A percentile compares a stretch with the other conserved stretches of the same genome.
Evolutionary conservation across 2,113 vertebrate genomes (phyloP).

Genomic region (Trematocara variabile): DNA sequence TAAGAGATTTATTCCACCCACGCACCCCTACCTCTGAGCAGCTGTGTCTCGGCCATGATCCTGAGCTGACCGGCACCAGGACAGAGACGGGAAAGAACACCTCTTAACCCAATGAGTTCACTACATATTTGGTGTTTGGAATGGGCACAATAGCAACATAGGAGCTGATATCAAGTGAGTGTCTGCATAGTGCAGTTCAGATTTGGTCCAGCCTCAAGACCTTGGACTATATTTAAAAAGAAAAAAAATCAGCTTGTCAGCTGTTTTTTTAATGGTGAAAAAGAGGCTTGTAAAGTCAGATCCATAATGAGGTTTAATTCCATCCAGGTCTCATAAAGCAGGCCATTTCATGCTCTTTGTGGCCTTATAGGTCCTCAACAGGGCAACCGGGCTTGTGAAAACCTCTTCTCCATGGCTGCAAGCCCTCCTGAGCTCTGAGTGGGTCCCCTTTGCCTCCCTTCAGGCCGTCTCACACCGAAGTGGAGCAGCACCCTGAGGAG

Average conservation of each 20-base stretch:
- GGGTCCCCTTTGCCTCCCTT: not conserved
- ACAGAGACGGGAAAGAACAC: conserved; percentile 56
- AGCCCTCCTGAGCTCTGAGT: conserved; percentile 25
- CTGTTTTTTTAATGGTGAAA: conserved; percentile 16
- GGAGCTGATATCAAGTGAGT: conserved; percentile 32
- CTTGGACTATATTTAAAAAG: conserved; percentile 2
- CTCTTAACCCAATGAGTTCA: conserved; percentile 51
- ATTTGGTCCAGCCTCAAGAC: conserved; percentile 52
- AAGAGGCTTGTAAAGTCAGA: conserved; percentile 40
- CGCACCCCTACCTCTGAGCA: conserved; percentile 71
- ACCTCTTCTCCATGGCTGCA: not conserved
- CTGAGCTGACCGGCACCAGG: conserved; percentile 56
- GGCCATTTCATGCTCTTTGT: conserved; percentile 23
- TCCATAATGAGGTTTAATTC: conserved; percentile 31
- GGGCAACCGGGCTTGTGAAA: conserved; percentile 11
- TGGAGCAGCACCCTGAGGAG: conserved; percentile 84
- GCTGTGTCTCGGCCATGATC: conserved; percentile 64
- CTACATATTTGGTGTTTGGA: conserved; percentile 60
- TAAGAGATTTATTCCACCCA: conserved; percentile 72
- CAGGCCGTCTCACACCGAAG: conserved; percentile 58
- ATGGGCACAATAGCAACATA: conserved; percentile 46
- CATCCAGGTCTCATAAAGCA: conserved; percentile 37
- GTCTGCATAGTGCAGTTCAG: conserved; percentile 29
- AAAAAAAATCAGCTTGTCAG: conserved; percentile 18
- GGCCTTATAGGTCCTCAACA: conserved; percentile 22